These are phyloP conservation scores for Proteles cristata DNA, from an alignment of 2,113 vertebrate species.

Conservation along the genomic window DNA sequence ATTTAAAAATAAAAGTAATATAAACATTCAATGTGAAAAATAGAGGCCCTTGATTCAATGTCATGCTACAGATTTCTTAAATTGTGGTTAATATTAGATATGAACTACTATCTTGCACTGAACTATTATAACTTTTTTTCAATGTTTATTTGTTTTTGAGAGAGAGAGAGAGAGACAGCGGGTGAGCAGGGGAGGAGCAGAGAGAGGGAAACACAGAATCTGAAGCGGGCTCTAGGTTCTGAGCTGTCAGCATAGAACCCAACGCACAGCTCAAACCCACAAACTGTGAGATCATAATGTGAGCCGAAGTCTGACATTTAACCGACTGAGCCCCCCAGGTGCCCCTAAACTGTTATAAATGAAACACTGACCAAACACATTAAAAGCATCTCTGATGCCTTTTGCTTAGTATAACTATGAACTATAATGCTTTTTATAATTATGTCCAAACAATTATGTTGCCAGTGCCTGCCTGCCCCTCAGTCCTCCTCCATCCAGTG, in stretches of 20 bases:
- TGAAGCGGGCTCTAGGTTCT: too few relatives aligned
- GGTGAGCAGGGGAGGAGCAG: too few relatives aligned
- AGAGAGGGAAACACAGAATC: too few relatives aligned
- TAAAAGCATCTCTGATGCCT: not conserved
- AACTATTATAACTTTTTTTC: not conserved
- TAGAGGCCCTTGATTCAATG: not conserved
- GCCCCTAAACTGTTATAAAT: not conserved
- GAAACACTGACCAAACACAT: constrained; percentile 34
- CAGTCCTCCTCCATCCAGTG: not conserved
- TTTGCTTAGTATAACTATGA: constrained; percentile 9
- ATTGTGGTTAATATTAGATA: not conserved
- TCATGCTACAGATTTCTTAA: not conserved
- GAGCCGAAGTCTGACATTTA: too few relatives aligned
- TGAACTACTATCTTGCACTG: not conserved
- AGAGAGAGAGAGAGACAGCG: too few relatives aligned
- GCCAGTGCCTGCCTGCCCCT: not conserved
- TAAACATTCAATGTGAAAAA: not conserved
- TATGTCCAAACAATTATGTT: not conserved
- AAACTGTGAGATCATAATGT: too few relatives aligned
- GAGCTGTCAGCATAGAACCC: too few relatives aligned
- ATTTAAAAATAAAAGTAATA: not conserved
- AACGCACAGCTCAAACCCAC: too few relatives aligned
- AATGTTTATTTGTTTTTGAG: too few relatives aligned
- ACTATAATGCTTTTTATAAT: not conserved
- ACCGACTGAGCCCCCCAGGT: too few relatives aligned